phyloP scores from a whole-genome alignment of 1,140 invertebrate species.

The Vollenhovia emeryi region DNA sequence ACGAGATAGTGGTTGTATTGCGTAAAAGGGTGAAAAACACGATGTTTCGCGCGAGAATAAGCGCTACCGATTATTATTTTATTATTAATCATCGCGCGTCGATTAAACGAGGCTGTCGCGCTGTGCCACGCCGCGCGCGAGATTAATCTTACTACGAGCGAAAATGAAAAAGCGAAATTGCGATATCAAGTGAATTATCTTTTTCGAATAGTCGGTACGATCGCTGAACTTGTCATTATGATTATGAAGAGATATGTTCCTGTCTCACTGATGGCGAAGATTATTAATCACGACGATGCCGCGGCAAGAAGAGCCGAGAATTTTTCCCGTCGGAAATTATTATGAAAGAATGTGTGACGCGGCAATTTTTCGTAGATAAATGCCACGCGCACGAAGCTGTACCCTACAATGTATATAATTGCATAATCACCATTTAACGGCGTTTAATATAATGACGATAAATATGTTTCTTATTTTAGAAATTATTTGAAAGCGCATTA shows the following conservation, averaged over 20 bases:
- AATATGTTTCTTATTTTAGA: background rate
- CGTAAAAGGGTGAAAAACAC: background rate
- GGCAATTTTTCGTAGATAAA: constrained; percentile 32
- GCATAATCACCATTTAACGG: background rate
- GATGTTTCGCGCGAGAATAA: background rate
- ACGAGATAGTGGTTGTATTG: background rate
- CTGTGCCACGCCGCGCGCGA: background rate
- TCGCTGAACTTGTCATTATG: constrained; percentile 46
- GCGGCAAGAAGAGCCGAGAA: background rate
- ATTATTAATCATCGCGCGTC: constrained; percentile 22
- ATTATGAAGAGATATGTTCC: constrained; percentile 13
- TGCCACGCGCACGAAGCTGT: background rate
- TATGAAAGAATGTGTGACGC: constrained; percentile 32
- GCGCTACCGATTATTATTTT: constrained; percentile 21
- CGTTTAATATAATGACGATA: background rate
- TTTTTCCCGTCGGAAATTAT: constrained; percentile 38
- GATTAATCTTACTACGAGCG: constrained; percentile 20
- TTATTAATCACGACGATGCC: constrained; percentile 31
- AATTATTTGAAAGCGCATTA: background rate
- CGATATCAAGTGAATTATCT: constrained; percentile 39
- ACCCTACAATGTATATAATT: constrained; percentile 7
- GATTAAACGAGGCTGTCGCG: background rate
- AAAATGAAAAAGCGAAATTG: constrained; percentile 35
- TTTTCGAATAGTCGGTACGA: constrained; percentile 10
- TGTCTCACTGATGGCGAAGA: constrained; percentile 12